Percentiles rank a stretch among this genome's conserved stretches.
phyloP scores from a whole-genome alignment of 53 echinoderm and acorn worm species.

The Antedon mediterranea region DNA sequence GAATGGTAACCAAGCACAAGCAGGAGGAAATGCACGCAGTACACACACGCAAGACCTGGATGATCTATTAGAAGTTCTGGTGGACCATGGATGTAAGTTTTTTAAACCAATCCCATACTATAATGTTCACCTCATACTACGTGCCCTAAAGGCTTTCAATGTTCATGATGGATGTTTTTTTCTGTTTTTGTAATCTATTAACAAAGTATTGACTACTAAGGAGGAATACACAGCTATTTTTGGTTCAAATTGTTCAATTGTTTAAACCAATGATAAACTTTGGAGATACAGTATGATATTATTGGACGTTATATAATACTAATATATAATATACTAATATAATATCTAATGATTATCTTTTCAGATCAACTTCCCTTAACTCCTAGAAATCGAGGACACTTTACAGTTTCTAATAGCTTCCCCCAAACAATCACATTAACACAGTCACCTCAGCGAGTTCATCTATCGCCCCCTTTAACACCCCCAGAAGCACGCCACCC shows the following conservation, averaged over 20 bases:
- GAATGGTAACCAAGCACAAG: conserved; percentile 2
- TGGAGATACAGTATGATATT: too few relatives aligned
- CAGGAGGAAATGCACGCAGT: conserved; percentile 20
- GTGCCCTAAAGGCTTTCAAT: too few relatives aligned
- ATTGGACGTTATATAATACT: too few relatives aligned
- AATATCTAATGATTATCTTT: conserved; percentile 3
- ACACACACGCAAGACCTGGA: conserved; percentile 74
- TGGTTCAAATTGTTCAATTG: too few relatives aligned
- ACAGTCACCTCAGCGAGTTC: conserved; percentile 5
- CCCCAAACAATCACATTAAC: conserved; percentile 7
- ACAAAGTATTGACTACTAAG: too few relatives aligned
- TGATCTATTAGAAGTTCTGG: conserved; percentile 89
- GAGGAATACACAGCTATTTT: too few relatives aligned
- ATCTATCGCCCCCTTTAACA: background rate
- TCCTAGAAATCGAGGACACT: conserved; percentile 21
- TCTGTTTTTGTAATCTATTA: too few relatives aligned
- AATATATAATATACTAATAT: too few relatives aligned
- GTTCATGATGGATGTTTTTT: too few relatives aligned
- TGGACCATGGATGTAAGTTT: conserved; percentile 99
- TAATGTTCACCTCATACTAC: too few relatives aligned
- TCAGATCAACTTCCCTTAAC: conserved; percentile 66
- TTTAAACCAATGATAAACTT: too few relatives aligned
- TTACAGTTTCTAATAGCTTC: background rate
- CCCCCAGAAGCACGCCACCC: conserved; percentile 1
- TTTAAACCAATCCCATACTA: too few relatives aligned